Evolutionary conservation across 2,797 vertebrate genomes (phyloP), one percentile per base, ranked within the genome.

Genomic region (Acestrorhynchus altus): DNA sequence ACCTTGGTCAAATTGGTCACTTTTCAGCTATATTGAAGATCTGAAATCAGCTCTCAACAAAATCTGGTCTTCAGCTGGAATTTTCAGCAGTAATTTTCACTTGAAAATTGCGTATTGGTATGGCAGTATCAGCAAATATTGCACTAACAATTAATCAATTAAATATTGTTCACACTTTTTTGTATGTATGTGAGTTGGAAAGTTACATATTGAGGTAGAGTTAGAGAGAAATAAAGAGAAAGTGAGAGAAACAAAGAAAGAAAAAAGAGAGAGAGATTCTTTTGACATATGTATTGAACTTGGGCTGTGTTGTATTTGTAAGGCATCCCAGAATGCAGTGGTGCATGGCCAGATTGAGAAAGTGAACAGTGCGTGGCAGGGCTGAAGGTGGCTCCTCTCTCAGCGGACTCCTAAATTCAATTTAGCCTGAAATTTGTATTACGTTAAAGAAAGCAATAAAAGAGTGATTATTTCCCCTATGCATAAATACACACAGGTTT

Each of bases 401-500:
- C 90, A 42, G 72, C 0, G 71, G 89, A 83, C 82, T 76, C 80
- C 77, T 88, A 83, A 83, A 85, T 90, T 86, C 86, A 86, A 90
- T 89, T 91, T 81, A 86, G 74, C 79, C 82, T 83, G 83, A 90
- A 88, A 89, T 88, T 88, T 88, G 87, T 88, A 86, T 81, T 83
- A 85, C 52, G 44, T 83, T 89, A 90, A 91, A 90, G 86, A 89
- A 92, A 90, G 86, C 86, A 90, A 78, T 85, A 86, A 90, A 90
- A 88, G 86, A 89, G 81, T 85, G 79, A 90, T 90, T 88, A 88
- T 89, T 78, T 90, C 86, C 82, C 79, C 65, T 87, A 83, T 83
- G 86, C 79, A 87, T 89, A 88, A 91, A 91, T 87, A 89, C 83
- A 90, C 86, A 89, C 79, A 82, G 4, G n/a, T 88, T 61, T 85